phyloP scores from a whole-genome alignment of 2,113 vertebrate genomes.

The Numenius arquata region DNA sequence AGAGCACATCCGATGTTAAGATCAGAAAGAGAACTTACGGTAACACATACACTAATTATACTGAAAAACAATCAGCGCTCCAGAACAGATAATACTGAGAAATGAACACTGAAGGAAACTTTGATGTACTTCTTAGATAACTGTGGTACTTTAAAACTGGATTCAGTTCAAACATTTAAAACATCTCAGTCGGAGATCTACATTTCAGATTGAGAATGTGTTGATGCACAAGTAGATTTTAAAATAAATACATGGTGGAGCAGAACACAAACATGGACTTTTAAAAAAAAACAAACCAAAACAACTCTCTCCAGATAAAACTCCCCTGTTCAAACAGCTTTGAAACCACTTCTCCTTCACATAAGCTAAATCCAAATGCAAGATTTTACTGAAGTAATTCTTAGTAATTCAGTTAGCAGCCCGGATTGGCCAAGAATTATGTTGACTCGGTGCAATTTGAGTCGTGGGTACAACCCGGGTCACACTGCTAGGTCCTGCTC shows the following conservation, averaged over 20 bases:
- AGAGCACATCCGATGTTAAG: neutral
- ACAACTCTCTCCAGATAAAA: neutral
- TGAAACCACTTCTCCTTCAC: neutral
- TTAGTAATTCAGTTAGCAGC: neutral
- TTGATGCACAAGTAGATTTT: constrained; percentile 37
- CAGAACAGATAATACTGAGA: constrained; percentile 59
- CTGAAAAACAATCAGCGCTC: constrained; percentile 1
- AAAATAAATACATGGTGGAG: constrained; percentile 40
- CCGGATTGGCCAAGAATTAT: neutral
- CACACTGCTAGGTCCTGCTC: neutral
- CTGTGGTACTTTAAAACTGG: constrained; percentile 48
- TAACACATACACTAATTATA: neutral
- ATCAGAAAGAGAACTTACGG: constrained; percentile 12
- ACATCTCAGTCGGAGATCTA: constrained; percentile 25
- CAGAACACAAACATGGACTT: neutral
- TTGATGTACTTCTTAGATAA: constrained; percentile 62
- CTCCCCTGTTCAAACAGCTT: neutral
- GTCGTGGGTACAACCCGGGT: neutral
- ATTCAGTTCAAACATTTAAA: constrained; percentile 42
- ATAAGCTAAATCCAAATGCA: neutral
- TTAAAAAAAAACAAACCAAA: neutral
- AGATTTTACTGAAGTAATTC: neutral
- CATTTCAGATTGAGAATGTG: constrained; percentile 55
- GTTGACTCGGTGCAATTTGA: neutral
- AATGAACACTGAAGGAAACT: constrained; percentile 46